Conservation (phyloP, 2,113 vertebrate species). For the Corythornis madagascariensis region DNA sequence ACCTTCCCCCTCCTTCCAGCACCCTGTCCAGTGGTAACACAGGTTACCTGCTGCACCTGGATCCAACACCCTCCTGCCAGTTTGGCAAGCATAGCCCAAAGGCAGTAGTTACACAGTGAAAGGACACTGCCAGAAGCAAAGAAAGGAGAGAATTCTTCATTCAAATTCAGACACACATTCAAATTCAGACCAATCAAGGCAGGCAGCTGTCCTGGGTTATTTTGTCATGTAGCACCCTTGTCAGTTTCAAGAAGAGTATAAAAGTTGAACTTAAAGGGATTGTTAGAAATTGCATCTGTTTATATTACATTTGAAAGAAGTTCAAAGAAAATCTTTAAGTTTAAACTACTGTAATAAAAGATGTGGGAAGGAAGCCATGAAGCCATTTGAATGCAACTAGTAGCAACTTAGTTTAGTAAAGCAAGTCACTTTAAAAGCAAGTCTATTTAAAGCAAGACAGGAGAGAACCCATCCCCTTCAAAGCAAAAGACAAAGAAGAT, state of each 20-base stretch:
- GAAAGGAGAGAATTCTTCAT: not conserved
- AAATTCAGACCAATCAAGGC: not conserved
- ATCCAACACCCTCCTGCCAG: not conserved
- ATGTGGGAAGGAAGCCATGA: not conserved
- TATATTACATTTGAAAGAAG: not conserved
- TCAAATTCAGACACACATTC: not conserved
- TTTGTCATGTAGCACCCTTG: not conserved
- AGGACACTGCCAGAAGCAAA: not conserved
- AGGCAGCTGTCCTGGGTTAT: not conserved
- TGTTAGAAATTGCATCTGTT: not conserved
- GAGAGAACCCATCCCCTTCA: not conserved
- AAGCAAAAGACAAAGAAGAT: not conserved
- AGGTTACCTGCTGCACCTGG: not conserved
- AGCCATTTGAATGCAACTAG: not conserved
- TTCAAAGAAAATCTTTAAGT: not conserved
- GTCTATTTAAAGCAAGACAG: not conserved
- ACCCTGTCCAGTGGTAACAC: rapidly evolving
- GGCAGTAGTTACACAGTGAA: not conserved
- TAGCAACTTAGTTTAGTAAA: not conserved
- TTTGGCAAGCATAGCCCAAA: not conserved
- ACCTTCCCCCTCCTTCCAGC: not conserved
- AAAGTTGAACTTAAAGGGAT: not conserved
- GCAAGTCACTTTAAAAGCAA: not conserved
- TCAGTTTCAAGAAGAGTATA: not conserved
- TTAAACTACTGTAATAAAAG: not conserved